Conservation (phyloP, 35 echinoderm and acorn worm species). For the Ptychodera flava region DNA sequence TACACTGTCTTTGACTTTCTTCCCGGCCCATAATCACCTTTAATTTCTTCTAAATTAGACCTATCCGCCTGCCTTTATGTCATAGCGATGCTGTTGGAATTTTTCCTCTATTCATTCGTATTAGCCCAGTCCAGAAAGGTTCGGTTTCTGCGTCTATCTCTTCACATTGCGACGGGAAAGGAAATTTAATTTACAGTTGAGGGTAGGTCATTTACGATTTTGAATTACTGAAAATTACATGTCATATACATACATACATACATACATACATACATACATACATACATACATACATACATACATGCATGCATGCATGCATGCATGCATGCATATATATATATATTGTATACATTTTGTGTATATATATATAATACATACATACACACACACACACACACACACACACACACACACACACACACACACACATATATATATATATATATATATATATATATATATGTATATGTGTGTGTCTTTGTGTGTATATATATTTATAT, state of each 20-base stretch:
- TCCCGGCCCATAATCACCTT: too few relatives aligned
- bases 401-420: constrained; percentile 13
- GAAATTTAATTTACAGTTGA: too few relatives aligned
- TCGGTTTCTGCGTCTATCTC: too few relatives aligned
- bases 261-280: background rate
- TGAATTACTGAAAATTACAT: too few relatives aligned
- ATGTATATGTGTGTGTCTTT: background rate
- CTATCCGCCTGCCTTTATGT: too few relatives aligned
- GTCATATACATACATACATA: background rate
- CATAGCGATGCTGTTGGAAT: too few relatives aligned
- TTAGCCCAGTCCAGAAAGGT: too few relatives aligned
- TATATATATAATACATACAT: constrained; percentile 14
- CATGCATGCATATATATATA: background rate
- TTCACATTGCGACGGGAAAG: too few relatives aligned
- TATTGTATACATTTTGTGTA: constrained; percentile 12
- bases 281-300: constrained; percentile 7
- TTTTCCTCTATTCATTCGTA: too few relatives aligned
- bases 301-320: background rate
- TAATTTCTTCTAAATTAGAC: too few relatives aligned
- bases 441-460: constrained; percentile 9
- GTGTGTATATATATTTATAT: constrained; percentile 8
- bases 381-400: constrained; percentile 17
- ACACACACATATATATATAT: constrained; percentile 10
- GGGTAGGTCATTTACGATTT: too few relatives aligned
- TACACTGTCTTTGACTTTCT: too few relatives aligned